Evolutionary conservation across 2,113 vertebrate genomes (phyloP), one percentile per base, ranked within the genome.

Genomic region (Oxygymnocypris stewartii): DNA sequence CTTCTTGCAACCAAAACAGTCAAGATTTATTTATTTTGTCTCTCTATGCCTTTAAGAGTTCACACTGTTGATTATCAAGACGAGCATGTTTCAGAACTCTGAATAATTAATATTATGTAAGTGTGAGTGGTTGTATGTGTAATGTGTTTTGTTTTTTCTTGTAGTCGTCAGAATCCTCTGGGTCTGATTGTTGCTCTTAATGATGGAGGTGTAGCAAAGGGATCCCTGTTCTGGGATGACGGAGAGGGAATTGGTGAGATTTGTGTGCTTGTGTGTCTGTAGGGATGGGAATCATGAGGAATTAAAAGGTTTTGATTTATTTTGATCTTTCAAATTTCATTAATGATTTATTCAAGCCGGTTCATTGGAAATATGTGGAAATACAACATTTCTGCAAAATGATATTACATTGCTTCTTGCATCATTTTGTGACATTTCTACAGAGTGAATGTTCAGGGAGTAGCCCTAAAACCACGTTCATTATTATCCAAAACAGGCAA

Each of bases 171-270:
- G 20, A 96, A 97, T 49, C 85, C 94, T 7, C 89, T 98, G 92
- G 96, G 95, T 57, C 93, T 97, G 80, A 95, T 93, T 1, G 93
- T 96, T 6, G 95, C 96, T 80, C 92, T 98, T 90, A 92, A 92
- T 75, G 95, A 94, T 6, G 3, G 0, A 0, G 92, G 90, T 74
- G 42, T 42, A 6, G 96, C 97, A 25, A 44, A 92, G 73, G 96
- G 96, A 65, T 94, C 93, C 0, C 31, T 97, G 77, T 98, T 96
- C 91, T 97, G 97, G 97, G 96, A 97, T 7, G 95, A 98, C 35
- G 97, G 96, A 65, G 94, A 96, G 78, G 94, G 93, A 88, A 96
- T 97, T 37, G 94, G 96, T 97, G 90, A 61, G 95, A 4, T 23
- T 7, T 71, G 35, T 59, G 9, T 81, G 20, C 3, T 37, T 40